A percentile compares a stretch with the other conserved stretches of the same genome.
Evolutionary conservation across 2,797 vertebrate species (phyloP).

Genomic region (Acrossocheilus wenchowensis): DNA sequence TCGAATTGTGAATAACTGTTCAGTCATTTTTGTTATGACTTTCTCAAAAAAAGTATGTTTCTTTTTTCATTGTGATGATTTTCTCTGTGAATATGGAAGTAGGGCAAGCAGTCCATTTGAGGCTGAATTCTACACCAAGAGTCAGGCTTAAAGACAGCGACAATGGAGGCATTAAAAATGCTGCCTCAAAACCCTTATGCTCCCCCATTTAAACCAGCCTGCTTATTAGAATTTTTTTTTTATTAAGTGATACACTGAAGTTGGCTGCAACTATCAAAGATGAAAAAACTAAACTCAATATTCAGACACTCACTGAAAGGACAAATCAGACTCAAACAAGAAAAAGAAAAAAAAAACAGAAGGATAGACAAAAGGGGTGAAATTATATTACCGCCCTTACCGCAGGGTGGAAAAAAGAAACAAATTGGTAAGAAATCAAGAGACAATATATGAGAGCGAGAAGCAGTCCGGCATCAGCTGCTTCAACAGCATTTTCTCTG

Average conservation of each 20-base stretch:
- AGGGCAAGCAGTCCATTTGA: constrained; percentile 35
- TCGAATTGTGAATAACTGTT: constrained; percentile 8
- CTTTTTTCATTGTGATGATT: constrained; percentile 4
- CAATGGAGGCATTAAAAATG: neutral
- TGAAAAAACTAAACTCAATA: neutral
- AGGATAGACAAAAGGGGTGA: neutral
- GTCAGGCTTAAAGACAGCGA: neutral
- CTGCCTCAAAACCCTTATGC: neutral
- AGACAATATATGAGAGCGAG: neutral
- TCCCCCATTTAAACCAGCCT: neutral
- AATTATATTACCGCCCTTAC: neutral
- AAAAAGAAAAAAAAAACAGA: neutral
- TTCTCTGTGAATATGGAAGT: constrained; percentile 44
- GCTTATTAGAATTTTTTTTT: neutral
- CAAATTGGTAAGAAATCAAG: neutral
- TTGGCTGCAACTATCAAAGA: neutral
- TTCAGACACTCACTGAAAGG: neutral
- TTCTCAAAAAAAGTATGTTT: constrained; percentile 18
- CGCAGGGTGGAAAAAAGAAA: neutral
- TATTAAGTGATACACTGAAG: neutral
- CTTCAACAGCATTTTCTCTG: neutral
- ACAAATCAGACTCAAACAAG: neutral
- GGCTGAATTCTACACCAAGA: constrained; percentile 4
- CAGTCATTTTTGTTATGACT: constrained; percentile 4
- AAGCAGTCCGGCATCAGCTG: neutral